Conservation (phyloP, 2,888 invertebrate species). For the Apodemia duryi region DNA sequence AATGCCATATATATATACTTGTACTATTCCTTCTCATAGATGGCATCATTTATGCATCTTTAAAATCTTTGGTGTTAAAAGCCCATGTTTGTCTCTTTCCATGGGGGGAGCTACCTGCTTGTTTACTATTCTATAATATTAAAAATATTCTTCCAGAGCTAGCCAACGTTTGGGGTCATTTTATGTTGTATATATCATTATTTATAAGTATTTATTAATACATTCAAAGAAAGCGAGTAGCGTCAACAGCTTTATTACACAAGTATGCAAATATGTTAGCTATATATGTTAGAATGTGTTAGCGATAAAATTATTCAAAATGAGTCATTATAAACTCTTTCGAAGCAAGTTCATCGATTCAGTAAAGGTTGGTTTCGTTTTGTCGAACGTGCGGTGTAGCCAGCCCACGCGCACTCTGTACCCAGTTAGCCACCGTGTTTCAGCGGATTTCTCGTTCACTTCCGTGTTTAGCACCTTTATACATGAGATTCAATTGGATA, state of each 20-base stretch:
- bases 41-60: too few relatives aligned
- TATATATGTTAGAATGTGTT: constrained; percentile 4
- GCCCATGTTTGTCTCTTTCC: too few relatives aligned
- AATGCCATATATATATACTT: too few relatives aligned
- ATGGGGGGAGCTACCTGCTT: too few relatives aligned
- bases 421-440: constrained; percentile 43
- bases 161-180: not conserved
- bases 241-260: constrained; percentile 5
- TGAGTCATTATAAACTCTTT: constrained; percentile 8
- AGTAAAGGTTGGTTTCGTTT: constrained; percentile 28
- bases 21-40: too few relatives aligned
- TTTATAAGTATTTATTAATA: not conserved
- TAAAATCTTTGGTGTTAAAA: too few relatives aligned
- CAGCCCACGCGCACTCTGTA: constrained; percentile 56
- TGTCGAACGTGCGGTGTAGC: constrained; percentile 34
- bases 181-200: not conserved
- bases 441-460: constrained; percentile 27
- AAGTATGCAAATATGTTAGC: constrained; percentile 1
- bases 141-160: too few relatives aligned
- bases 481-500: constrained; percentile 22
- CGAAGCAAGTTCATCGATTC: constrained; percentile 1
- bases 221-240: constrained; percentile 5
- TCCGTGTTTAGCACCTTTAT: constrained; percentile 28
- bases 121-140: too few relatives aligned
- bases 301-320: constrained; percentile 2